phyloP scores from a whole-genome alignment of 2,888 invertebrate species.

The Chymomyza caudatula region DNA sequence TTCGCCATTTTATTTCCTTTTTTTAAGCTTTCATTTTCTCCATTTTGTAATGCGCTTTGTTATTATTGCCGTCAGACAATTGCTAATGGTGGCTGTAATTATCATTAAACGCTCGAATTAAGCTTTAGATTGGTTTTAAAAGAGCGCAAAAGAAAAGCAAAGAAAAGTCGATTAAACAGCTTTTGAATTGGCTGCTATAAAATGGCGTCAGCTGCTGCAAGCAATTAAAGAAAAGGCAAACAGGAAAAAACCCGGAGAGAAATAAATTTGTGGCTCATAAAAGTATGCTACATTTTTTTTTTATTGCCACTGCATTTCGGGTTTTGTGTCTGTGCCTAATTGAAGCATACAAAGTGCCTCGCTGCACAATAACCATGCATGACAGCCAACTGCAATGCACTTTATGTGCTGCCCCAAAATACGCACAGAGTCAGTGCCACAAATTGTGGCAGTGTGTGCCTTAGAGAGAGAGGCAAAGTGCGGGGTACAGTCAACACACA shows the following conservation, averaged over 20 bases:
- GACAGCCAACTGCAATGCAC: not conserved
- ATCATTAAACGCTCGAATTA: constrained; percentile 54
- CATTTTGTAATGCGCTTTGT: constrained; percentile 38
- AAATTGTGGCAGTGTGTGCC: not conserved
- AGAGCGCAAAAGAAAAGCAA: not conserved
- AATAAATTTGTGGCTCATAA: not conserved
- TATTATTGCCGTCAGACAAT: constrained; percentile 58
- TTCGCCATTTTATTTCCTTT: not conserved
- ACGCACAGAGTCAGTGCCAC: not conserved
- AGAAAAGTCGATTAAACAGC: not conserved
- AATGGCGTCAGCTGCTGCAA: not conserved
- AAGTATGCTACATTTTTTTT: not conserved
- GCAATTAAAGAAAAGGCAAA: not conserved
- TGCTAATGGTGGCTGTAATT: constrained; percentile 59
- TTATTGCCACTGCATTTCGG: not conserved
- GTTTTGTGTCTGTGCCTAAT: not conserved
- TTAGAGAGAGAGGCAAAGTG: no score
- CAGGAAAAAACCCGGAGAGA: not conserved
- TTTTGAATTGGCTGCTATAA: not conserved
- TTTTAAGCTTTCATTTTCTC: constrained; percentile 12
- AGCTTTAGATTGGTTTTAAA: constrained; percentile 30
- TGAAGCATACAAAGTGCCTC: not conserved
- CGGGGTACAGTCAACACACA: not conserved
- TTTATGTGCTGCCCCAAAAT: not conserved
- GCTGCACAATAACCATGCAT: not conserved